Percentiles rank a stretch among this genome's conserved stretches.
These are phyloP conservation scores for Paedocypris sp. DNA, from an alignment of 2,113 vertebrate species.

Conservation along the genomic window DNA sequence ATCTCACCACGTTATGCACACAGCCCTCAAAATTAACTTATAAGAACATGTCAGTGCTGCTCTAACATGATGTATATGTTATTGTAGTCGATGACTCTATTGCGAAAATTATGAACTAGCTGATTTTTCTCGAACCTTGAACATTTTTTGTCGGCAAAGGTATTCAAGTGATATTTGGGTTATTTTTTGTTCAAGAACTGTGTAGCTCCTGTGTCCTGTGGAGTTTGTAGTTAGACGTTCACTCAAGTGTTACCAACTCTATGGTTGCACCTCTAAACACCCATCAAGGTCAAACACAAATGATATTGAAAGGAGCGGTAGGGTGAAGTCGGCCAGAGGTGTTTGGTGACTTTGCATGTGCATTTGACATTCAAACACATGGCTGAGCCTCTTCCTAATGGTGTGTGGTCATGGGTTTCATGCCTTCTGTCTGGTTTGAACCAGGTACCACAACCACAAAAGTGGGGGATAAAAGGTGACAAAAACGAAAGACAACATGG, in stretches of 20 bases:
- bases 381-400: conserved; percentile 27
- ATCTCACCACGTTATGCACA: not conserved
- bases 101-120: no score
- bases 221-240: not conserved
- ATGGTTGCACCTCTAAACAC: not conserved
- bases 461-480: not conserved
- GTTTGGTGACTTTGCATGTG: conserved; percentile 26
- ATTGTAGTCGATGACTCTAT: not conserved
- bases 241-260: not conserved
- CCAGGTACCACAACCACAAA: not conserved
- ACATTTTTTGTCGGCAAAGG: no score
- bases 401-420: conserved; percentile 17
- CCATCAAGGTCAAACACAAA: conserved; percentile 25
- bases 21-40: not conserved
- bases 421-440: not conserved
- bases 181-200: no score
- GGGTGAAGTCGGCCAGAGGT: not conserved
- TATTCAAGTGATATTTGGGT: no score
- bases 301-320: conserved; percentile 21
- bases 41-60: not conserved
- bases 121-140: no score
- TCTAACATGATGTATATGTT: not conserved
- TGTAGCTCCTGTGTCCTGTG: not conserved
- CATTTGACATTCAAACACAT: conserved; percentile 33
- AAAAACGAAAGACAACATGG: not conserved